Evolutionary conservation across 2,113 vertebrate species (phyloP).

Genomic region (Gymnorhina tibicen): DNA sequence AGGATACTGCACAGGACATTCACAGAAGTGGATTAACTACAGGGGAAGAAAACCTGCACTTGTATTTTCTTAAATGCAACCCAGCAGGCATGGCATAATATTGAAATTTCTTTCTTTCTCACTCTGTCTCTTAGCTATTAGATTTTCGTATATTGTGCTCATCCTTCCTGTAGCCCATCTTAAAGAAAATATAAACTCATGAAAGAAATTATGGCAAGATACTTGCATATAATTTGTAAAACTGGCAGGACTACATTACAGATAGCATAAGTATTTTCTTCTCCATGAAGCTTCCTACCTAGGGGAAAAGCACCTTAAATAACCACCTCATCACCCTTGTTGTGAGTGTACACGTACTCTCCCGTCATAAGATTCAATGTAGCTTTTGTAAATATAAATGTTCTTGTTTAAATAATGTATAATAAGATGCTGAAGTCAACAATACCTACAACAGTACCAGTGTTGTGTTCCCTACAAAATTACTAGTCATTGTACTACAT

Average conservation of each 20-base stretch:
- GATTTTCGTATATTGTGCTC: background rate
- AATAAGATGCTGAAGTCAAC: background rate
- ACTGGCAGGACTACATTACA: background rate
- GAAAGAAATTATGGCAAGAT: background rate
- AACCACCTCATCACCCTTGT: background rate
- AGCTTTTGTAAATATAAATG: background rate
- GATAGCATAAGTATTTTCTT: background rate
- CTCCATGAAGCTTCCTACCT: background rate
- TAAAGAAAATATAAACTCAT: background rate
- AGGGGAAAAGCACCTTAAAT: background rate
- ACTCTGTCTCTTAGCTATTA: background rate
- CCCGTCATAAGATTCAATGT: background rate
- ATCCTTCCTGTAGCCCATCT: background rate
- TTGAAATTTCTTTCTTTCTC: background rate
- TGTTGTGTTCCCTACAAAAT: background rate
- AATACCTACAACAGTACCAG: background rate
- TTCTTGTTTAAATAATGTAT: background rate
- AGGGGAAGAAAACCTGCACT: background rate
- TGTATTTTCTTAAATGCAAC: background rate
- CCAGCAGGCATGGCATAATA: background rate
- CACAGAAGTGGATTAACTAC: background rate
- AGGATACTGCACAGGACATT: background rate
- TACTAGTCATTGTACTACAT: background rate
- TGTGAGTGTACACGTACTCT: background rate
- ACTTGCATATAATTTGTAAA: background rate